These are phyloP conservation scores for Pachyseris speciosa DNA, from an alignment of 64 coral and sea anemone species.

Conservation along the genomic window DNA sequence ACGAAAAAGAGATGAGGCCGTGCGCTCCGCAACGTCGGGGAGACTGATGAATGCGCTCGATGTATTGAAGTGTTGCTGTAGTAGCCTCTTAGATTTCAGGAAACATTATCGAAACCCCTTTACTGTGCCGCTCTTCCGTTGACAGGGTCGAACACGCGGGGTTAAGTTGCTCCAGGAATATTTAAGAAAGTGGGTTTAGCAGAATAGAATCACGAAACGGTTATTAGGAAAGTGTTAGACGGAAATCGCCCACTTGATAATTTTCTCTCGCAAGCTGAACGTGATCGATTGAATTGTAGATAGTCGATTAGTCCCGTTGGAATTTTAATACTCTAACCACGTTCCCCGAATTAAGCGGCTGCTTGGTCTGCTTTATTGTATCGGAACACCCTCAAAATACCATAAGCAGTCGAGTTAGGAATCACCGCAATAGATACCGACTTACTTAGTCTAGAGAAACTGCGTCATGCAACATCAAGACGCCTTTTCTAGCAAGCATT, in stretches of 20 bases:
- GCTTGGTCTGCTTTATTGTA: not conserved
- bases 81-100: conserved; percentile 20
- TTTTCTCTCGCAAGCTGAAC: not conserved
- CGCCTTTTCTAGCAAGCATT: not conserved
- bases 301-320: not conserved
- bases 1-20: not conserved
- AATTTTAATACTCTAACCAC: not conserved
- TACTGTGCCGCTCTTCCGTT: not conserved
- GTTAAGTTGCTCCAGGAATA: not conserved
- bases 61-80: not conserved
- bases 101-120: conserved; percentile 22
- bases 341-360: not conserved
- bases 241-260: not conserved
- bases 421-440: conserved; percentile 13
- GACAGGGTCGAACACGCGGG: conserved; percentile 4
- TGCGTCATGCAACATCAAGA: not conserved
- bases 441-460: conserved; percentile 4
- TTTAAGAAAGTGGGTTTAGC: not conserved
- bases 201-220: conserved; percentile 3
- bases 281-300: not conserved
- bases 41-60: not conserved
- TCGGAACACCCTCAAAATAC: not conserved
- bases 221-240: not conserved
- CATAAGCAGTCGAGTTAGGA: not conserved
- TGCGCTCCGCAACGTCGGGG: not conserved